A percentile compares a stretch with the other conserved stretches of the same genome.
Evolutionary conservation across 2,888 invertebrate genomes (phyloP).

Genomic region (Pterostichus niger): DNA sequence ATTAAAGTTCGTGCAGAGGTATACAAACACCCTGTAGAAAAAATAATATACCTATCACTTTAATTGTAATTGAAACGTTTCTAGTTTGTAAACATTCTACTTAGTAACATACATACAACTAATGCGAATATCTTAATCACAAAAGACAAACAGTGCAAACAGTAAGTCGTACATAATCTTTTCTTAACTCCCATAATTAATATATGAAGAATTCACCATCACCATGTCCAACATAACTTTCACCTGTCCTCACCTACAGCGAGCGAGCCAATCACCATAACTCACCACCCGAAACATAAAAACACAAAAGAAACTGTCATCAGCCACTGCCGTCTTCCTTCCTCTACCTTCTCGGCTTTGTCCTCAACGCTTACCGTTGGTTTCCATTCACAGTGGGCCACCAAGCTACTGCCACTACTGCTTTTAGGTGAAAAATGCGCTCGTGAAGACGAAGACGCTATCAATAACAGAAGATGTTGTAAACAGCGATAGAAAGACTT

Average conservation of each 20-base stretch:
- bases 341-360: not conserved
- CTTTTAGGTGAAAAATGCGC: slow-evolving; percentile 17
- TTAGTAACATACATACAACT: too few relatives aligned
- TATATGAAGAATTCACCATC: not conserved
- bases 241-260: slow-evolving; percentile 1
- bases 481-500: not conserved
- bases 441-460: slow-evolving; percentile 20
- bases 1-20: too few relatives aligned
- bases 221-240: not conserved
- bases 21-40: too few relatives aligned
- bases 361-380: slow-evolving; percentile 20
- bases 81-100: too few relatives aligned
- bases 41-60: too few relatives aligned
- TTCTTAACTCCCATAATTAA: too few relatives aligned
- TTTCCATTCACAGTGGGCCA: slow-evolving; percentile 52
- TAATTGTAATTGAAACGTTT: too few relatives aligned
- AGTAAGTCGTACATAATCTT: too few relatives aligned
- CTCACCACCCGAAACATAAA: slow-evolving; percentile 21
- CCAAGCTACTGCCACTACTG: slow-evolving; percentile 27
- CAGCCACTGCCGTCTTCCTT: slow-evolving; percentile 11
- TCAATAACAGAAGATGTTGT: slow-evolving; percentile 31
- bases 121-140: too few relatives aligned
- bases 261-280: slow-evolving; percentile 10
- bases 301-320: slow-evolving; percentile 43
- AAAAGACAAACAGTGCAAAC: too few relatives aligned